Conservation (phyloP, 2,113 vertebrate genomes). For the Otis tarda region DNA sequence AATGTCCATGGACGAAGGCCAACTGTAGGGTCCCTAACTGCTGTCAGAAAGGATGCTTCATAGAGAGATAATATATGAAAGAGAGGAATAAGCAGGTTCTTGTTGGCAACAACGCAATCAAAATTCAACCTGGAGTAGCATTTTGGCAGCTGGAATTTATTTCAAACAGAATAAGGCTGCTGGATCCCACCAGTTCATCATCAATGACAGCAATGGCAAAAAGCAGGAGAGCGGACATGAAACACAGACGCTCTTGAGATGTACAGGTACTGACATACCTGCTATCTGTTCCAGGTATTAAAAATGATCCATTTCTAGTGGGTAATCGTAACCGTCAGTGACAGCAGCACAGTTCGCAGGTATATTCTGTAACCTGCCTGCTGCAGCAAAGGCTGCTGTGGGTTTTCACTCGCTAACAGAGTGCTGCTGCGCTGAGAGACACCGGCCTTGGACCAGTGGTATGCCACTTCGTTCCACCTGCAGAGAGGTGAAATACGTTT, state of each 20-base stretch:
- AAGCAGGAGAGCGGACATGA: neutral
- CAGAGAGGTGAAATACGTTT: neutral
- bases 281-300: neutral
- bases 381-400: neutral
- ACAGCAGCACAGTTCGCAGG: neutral
- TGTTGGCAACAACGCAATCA: neutral
- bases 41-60: neutral
- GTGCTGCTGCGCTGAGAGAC: neutral
- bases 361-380: neutral
- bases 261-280: neutral
- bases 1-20: neutral
- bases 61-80: neutral
- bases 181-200: neutral
- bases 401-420: neutral
- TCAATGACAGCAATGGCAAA: neutral
- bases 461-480: neutral
- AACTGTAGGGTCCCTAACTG: neutral
- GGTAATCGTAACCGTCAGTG: neutral
- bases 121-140: neutral
- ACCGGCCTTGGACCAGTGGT: neutral
- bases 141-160: neutral
- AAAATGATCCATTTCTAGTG: neutral
- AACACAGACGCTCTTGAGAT: neutral
- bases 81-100: neutral
- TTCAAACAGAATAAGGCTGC: neutral